These are phyloP conservation scores for Stegana nigrithorax DNA, from an alignment of 2,888 invertebrate genomes.

Conservation along the genomic window DNA sequence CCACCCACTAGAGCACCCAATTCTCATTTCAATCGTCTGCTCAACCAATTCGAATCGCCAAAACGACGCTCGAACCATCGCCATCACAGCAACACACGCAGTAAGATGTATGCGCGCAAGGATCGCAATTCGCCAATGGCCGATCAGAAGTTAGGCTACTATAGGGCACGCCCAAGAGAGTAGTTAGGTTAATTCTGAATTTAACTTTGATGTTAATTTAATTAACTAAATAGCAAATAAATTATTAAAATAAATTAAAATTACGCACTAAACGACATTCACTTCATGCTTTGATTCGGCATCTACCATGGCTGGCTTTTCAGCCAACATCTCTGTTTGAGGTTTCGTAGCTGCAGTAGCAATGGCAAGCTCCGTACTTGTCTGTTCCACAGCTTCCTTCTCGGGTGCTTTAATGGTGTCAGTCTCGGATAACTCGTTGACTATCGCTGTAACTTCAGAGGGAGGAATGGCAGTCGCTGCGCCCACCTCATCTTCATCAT, in stretches of 20 bases:
- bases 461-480: constrained; percentile 15
- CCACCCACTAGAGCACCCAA: constrained; percentile 41
- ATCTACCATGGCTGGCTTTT: not conserved
- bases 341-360: constrained; percentile 13
- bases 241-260: constrained; percentile 14
- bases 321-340: not conserved
- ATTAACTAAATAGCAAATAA: constrained; percentile 23
- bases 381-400: constrained; percentile 16
- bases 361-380: too few relatives aligned
- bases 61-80: constrained; percentile 46
- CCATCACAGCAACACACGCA: constrained; percentile 45
- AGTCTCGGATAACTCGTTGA: too few relatives aligned
- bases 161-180: not conserved
- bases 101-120: constrained; percentile 34
- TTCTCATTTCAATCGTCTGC: constrained; percentile 46
- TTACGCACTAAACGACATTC: not conserved
- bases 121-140: constrained; percentile 2
- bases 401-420: constrained; percentile 24
- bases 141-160: not conserved
- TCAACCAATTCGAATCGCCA: constrained; percentile 35
- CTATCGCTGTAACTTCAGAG: constrained; percentile 1
- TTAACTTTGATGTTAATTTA: not conserved
- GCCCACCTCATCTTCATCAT: constrained; percentile 52
- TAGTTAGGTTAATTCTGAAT: not conserved
- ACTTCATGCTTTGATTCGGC: not conserved